Evolutionary conservation across 2,797 vertebrate genomes (phyloP), one percentile per base, ranked within the genome.

Genomic region (Buphagus erythrorhynchus): DNA sequence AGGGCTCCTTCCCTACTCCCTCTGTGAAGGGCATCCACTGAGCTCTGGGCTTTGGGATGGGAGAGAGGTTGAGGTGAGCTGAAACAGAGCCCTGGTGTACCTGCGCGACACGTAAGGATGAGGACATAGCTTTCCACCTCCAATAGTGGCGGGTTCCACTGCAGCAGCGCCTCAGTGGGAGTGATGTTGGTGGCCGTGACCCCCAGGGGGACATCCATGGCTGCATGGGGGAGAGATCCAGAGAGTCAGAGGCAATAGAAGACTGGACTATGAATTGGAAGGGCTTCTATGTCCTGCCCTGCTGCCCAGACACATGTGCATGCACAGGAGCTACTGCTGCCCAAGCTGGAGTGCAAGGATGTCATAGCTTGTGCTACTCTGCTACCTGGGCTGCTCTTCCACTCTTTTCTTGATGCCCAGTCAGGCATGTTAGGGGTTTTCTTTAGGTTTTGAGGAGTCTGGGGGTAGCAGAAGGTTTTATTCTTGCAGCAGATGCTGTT

Each of bases 121-220:
- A 99, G 97, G 76, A 99, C 97, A 0, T 99, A 99, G 97, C 98
- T 99, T 95, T 99, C 99, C 49, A 99, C 99, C 6, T 96, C 98
- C 4, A 99, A 98, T 51, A 98, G 69, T 0, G 99, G 99, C 0
- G 99, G 98, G 57, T 98, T 99, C 99, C 99, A 99, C 90, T 98
- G 98, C 87, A 99, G 97, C 95, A 99, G 96, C 3, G 98, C 99
- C 96, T 98, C 99, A 1, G 99, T 99, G 22, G 99, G 99, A 19
- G 99, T 99, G 97, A 99, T 97, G 78, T 99, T 99, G 73, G 99
- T 98, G 48, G 99, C 99, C 0, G 96, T 98, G 97, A 99, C 97
- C 91, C 98, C 98, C 69, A 98, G 88, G 4, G 99, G 99, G 90
- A 98, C 98, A 97, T 99, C 99, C 99, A 99, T 99, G 9, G 99